Percentiles rank a stretch among this genome's conserved stretches.
These are phyloP conservation scores for Onychostoma macrolepis DNA, from an alignment of 2,113 vertebrate genomes.

Conservation along the genomic window DNA sequence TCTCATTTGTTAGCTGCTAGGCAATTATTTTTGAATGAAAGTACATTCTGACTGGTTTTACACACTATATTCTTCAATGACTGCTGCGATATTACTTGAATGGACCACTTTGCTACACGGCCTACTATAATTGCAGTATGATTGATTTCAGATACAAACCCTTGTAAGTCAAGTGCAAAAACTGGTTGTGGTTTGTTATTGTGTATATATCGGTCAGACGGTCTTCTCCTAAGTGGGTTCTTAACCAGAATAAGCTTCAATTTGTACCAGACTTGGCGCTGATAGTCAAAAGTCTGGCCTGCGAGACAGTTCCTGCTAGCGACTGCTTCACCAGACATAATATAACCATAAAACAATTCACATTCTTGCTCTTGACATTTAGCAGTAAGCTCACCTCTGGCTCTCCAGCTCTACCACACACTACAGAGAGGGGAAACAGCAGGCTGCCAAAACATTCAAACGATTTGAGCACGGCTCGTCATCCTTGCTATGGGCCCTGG, in stretches of 20 bases:
- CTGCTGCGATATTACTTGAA: not conserved
- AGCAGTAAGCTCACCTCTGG: constrained; percentile 68
- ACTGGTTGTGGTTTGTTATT: not conserved
- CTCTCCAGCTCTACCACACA: constrained; percentile 66
- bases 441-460: constrained; percentile 67
- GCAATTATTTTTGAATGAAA: not conserved
- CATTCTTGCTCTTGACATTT: constrained; percentile 52
- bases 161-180: not conserved
- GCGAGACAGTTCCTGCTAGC: not conserved
- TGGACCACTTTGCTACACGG: not conserved
- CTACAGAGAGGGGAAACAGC: constrained; percentile 50
- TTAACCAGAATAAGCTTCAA: not conserved
- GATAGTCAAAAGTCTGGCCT: not conserved
- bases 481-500: constrained; percentile 44
- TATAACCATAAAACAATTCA: not conserved
- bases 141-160: not conserved
- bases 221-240: not conserved
- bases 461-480: constrained; percentile 68
- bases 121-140: not conserved
- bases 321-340: not conserved
- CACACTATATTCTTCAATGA: constrained; percentile 56
- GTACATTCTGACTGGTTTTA: not conserved
- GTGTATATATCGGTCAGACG: not conserved
- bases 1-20: not conserved
- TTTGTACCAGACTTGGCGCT: not conserved